A percentile compares a stretch with the other conserved stretches of the same genome.
Evolutionary conservation across 2,888 invertebrate species (phyloP).

Genomic region (Clitarchus hookeri): DNA sequence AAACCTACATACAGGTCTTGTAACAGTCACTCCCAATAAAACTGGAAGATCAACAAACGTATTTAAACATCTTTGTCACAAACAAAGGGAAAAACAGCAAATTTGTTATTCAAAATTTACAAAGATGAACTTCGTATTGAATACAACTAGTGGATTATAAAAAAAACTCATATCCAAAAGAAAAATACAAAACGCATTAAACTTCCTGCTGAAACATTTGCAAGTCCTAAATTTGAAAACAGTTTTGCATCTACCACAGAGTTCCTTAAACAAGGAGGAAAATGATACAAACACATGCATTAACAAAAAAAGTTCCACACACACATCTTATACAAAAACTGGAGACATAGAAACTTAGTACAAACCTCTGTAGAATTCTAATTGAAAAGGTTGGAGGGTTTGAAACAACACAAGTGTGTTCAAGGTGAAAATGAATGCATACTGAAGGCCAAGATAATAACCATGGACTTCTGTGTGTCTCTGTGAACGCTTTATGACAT

Average conservation of each 20-base stretch:
- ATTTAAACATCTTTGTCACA: slow-evolving; percentile 35
- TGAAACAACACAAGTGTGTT: too few species aligned
- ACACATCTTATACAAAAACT: background rate
- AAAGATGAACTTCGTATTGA: background rate
- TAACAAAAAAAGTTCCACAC: background rate
- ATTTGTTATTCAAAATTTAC: slow-evolving; percentile 7
- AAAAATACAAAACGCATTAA: background rate
- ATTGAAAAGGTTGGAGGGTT: too few species aligned
- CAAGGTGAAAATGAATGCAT: too few species aligned
- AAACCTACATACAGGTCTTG: slow-evolving; percentile 22
- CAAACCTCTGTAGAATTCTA: too few species aligned
- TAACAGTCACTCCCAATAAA: slow-evolving; percentile 54
- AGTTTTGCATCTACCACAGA: background rate
- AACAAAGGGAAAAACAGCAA: slow-evolving; percentile 31
- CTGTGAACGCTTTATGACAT: too few species aligned
- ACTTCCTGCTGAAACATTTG: background rate
- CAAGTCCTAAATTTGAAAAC: background rate
- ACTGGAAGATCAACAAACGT: slow-evolving; percentile 52
- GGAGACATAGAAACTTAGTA: background rate
- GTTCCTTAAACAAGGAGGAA: background rate
- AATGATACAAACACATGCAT: background rate
- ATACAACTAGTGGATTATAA: background rate
- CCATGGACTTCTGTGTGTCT: too few species aligned
- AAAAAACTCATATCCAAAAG: background rate
- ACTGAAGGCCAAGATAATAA: too few species aligned